Base-by-base conservation (phyloP, 53 echinoderm and acorn worm species). In the Hippasteria phrygiana region DNA sequence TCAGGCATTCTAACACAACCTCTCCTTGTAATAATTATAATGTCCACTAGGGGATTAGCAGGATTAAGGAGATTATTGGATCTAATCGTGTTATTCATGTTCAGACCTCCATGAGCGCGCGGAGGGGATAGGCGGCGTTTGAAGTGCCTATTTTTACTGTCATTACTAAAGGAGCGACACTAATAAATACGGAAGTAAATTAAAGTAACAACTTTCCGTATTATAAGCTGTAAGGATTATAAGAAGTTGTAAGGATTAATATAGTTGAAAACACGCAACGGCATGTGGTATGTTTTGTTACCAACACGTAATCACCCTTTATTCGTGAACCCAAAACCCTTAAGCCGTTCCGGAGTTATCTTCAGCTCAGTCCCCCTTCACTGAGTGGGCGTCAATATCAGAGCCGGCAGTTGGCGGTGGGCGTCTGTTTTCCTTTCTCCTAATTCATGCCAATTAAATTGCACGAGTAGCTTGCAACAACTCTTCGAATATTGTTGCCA, bases 31-130 rank as follows among this genome's bases (percentile, higher is more conserved):
- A 39, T n/a, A n/a, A n/a, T n/a, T n/a, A n/a, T n/a, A n/a, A n/a
- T n/a, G 38, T 69, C 34, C 18, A 27, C 46, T 11, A 28, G 75
- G 5, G 75, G 48, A 75, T 75, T 75, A 75, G 5, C 28, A 13
- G 9, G 75, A 75, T 75, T 75, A 75, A 47, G 28, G 75, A 50
- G 75, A 75, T 75, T 47, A 75, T 45, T 47, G 27, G 29, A 46
- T 46, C 46, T 75, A 75, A 75, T 75, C 43, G 46, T 26, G 46
- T 46, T 27, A 26, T 39, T 47, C 4, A 50, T 27, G 75, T n/a
- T n/a, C n/a, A n/a, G n/a, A 27, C 46, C 75, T 46, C 75, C 48
- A n/a, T 75, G 75, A 4, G n/a, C 29, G 14, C 29, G 28, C 64
- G 16, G 31, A 56, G 64, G 64, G 28, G 29, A 4, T 31, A 26